phyloP scores from a whole-genome alignment of 2,113 vertebrate species.

The Ancistrus triradiatus region DNA sequence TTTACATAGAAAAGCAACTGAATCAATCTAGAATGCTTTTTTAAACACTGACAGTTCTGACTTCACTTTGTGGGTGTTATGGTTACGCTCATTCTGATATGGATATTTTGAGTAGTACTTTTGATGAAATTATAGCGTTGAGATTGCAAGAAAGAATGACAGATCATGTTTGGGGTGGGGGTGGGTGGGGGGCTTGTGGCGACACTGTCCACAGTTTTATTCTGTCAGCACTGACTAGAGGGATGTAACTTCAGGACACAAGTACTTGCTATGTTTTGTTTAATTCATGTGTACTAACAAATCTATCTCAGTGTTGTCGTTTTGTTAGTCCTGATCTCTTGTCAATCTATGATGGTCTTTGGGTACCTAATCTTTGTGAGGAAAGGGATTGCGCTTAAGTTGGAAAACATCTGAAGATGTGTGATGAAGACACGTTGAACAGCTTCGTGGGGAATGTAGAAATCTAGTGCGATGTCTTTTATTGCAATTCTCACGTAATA shows the following conservation, averaged over 20 bases:
- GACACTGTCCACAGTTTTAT: slow-evolving; percentile 51
- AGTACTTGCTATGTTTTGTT: slow-evolving; percentile 58
- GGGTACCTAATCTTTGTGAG: slow-evolving; percentile 13
- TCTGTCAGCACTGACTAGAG: slow-evolving; percentile 61
- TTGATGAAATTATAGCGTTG: slow-evolving; percentile 20
- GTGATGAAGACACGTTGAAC: background rate
- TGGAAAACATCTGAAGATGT: background rate
- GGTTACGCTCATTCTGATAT: slow-evolving; percentile 2
- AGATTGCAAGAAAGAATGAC: slow-evolving; percentile 13
- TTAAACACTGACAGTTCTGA: slow-evolving; percentile 49
- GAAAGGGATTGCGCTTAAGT: background rate
- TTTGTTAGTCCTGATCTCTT: slow-evolving; percentile 31
- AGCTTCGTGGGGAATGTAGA: slow-evolving; percentile 11
- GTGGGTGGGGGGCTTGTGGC: slow-evolving; percentile 21
- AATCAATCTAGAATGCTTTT: slow-evolving; percentile 43
- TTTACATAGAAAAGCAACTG: slow-evolving; percentile 53
- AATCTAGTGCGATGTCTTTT: background rate
- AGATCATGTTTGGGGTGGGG: slow-evolving; percentile 39
- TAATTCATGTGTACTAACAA: slow-evolving; percentile 49
- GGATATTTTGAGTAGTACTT: slow-evolving; percentile 29
- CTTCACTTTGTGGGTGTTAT: slow-evolving; percentile 22
- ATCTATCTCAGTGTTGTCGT: slow-evolving; percentile 25
- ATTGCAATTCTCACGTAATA: background rate
- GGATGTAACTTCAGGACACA: slow-evolving; percentile 60
- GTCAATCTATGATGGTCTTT: slow-evolving; percentile 50